Evolutionary conservation across 2,113 vertebrate genomes (phyloP).

Genomic region (Rhinolophus ferrumequinum): DNA sequence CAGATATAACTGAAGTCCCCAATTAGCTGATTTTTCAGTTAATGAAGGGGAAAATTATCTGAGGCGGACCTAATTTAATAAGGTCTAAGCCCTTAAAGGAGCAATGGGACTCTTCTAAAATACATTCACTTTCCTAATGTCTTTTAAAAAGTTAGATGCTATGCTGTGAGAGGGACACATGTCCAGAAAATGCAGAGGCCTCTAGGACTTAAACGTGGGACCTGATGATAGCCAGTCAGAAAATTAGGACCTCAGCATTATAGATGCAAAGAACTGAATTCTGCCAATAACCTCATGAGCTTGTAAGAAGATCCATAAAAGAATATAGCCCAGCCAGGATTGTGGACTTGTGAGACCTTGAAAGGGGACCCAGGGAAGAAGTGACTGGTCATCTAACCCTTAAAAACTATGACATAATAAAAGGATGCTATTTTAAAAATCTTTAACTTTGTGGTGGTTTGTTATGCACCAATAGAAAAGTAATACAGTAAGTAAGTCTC

Average conservation of each 20-base stretch:
- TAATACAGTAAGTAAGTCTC: not conserved
- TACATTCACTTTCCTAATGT: not conserved
- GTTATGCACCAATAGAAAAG: not conserved
- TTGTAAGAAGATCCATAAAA: not conserved
- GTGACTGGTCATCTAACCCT: not conserved
- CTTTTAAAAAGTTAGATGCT: not conserved
- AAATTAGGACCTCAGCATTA: not conserved
- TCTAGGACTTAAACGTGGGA: not conserved
- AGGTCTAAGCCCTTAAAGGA: not conserved
- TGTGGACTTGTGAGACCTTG: not conserved
- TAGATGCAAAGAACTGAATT: not conserved
- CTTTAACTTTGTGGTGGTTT: not conserved
- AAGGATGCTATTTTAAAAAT: not conserved
- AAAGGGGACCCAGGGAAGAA: not conserved
- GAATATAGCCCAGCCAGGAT: not conserved
- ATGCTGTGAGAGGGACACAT: not conserved
- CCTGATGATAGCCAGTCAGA: not conserved
- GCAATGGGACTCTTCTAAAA: not conserved
- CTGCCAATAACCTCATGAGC: rapidly evolving
- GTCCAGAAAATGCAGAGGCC: not conserved
- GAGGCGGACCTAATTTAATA: not conserved
- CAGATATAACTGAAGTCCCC: not conserved
- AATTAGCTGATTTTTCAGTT: not conserved
- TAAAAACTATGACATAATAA: not conserved
- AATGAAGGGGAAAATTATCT: not conserved